Conservation (phyloP, 2,797 vertebrate genomes). For the Sphenopsis melanotis region DNA sequence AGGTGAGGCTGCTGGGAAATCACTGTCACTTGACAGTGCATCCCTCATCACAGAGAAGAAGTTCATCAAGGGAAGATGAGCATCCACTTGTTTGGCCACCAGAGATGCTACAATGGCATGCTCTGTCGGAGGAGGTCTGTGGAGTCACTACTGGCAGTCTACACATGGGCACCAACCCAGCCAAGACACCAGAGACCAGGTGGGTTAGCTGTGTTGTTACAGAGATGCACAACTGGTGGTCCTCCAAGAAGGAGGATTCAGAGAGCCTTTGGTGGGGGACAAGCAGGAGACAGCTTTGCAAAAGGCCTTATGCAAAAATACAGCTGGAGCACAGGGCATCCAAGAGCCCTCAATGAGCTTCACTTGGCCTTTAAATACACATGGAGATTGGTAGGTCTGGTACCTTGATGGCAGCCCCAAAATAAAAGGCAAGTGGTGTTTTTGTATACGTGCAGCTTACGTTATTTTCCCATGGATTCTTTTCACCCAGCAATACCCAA, state of each 20-base stretch:
- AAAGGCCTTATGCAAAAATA: not conserved
- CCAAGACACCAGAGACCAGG: not conserved
- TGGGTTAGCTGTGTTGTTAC: accelerated
- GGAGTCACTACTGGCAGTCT: not conserved
- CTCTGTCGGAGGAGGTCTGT: not conserved
- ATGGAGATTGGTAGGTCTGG: not conserved
- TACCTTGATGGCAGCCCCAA: not conserved
- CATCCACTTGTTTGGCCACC: not conserved
- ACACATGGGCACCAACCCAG: not conserved
- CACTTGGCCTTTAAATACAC: not conserved
- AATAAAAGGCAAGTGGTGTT: not conserved
- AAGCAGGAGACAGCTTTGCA: not conserved
- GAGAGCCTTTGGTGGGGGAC: not conserved
- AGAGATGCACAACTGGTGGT: not conserved
- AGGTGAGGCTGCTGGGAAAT: not conserved
- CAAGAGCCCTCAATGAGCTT: not conserved
- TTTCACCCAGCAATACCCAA: not conserved
- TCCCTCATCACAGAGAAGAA: not conserved
- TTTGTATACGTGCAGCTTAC: not conserved
- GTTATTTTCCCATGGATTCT: not conserved
- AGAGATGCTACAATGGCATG: not conserved
- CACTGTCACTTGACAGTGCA: not conserved
- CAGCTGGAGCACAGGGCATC: not conserved
- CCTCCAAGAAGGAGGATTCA: not conserved
- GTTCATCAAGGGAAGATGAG: not conserved